phyloP scores from a whole-genome alignment of 2,888 invertebrate species.

The Drosophila aldrichi region DNA sequence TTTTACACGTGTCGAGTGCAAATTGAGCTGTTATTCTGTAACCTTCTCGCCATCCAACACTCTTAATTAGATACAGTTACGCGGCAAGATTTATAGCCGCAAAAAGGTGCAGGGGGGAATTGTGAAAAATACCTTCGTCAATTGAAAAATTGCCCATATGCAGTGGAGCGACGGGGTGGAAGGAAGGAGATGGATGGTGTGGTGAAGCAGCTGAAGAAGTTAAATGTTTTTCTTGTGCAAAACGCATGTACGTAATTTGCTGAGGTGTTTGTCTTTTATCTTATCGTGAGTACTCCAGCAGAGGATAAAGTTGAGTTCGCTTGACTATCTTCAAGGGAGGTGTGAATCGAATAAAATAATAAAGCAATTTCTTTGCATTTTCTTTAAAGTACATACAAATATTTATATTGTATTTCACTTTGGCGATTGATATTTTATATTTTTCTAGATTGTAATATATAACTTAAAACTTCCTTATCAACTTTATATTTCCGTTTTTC shows the following conservation, averaged over 20 bases:
- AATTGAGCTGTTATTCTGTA: constrained; percentile 35
- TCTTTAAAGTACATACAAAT: no score
- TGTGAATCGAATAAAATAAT: background rate
- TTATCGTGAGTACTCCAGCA: background rate
- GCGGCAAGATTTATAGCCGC: constrained; percentile 43
- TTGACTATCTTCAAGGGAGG: background rate
- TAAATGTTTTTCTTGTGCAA: constrained; percentile 12
- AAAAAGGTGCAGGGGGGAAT: background rate
- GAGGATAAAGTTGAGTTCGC: background rate
- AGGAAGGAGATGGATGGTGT: background rate
- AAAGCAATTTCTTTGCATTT: no score
- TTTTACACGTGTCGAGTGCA: constrained; percentile 15
- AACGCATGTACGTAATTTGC: constrained; percentile 29
- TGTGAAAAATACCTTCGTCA: constrained; percentile 37
- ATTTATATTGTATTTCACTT: no score
- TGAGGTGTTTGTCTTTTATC: constrained; percentile 5
- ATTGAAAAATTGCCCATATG: constrained; percentile 50
- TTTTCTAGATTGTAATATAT: no score
- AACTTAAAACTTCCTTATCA: no score
- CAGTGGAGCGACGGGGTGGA: background rate
- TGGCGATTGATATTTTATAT: background rate
- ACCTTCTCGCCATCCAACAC: background rate
- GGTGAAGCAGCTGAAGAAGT: background rate
- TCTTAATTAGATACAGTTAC: constrained; percentile 47
- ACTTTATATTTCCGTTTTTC: no score